These are phyloP conservation scores for Epizoanthus rinbou DNA, from an alignment of 92 coral and sea anemone species.

Conservation along the genomic window DNA sequence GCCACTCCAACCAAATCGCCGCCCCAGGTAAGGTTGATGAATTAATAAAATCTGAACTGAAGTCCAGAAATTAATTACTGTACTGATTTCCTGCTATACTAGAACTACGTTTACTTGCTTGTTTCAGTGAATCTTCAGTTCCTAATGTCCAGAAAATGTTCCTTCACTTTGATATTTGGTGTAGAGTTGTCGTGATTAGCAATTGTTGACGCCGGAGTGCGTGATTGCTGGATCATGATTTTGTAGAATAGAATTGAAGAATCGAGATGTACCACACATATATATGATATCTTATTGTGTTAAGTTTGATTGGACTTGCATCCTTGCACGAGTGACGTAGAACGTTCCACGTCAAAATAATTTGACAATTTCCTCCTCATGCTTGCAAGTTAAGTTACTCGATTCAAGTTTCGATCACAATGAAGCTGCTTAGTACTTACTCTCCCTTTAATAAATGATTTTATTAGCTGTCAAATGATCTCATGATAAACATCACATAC, in stretches of 20 bases:
- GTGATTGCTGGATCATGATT: not conserved
- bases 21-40: conserved; percentile 50
- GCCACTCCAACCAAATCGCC: conserved; percentile 50
- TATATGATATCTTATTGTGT: not conserved
- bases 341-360: too few relatives aligned
- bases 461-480: too few relatives aligned
- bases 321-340: too few relatives aligned
- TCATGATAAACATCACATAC: too few relatives aligned
- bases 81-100: conserved; percentile 8
- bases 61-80: not conserved
- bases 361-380: not conserved
- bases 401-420: not conserved
- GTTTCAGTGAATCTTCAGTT: not conserved
- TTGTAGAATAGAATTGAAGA: too few relatives aligned
- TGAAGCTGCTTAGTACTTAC: too few relatives aligned
- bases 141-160: not conserved
- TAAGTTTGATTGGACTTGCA: not conserved
- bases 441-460: too few relatives aligned
- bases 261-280: not conserved
- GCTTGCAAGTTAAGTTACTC: not conserved
- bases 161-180: not conserved
- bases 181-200: not conserved
- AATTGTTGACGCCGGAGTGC: not conserved
- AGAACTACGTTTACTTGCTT: not conserved
- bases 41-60: conserved; percentile 31